Base-by-base conservation (phyloP, 2,888 invertebrate species). In the Hybos culiciformis region DNA sequence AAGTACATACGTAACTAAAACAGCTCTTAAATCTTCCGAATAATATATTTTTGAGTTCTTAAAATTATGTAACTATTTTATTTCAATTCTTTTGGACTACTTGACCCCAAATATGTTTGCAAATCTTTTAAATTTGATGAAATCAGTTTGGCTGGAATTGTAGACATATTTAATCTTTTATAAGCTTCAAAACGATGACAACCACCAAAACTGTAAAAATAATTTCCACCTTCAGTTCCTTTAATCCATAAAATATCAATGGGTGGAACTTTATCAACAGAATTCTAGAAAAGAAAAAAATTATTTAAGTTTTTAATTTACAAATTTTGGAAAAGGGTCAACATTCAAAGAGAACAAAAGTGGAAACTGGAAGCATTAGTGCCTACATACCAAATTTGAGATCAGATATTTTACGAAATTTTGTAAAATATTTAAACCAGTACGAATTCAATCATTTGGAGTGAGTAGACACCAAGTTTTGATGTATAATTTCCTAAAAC, bases 141-240 rank as follows among this genome's bases (percentile, higher is more conserved):
- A 20, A 91, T 73, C n/a, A 91, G 67, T 68, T 88, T 90, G 18
- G 81, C 86, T 50, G 74, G 79, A 49, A 90, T 83, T 11, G 79
- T 80, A 18, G 71, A 66, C 36, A 72, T 66, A 42, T 77, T 70
- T 6, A 90, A 70, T 31, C 80, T 70, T 55, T 80, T 75, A 62
- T 85, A 79, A 0, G 90, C 90, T 41, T 80, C 81, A 62, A 76
- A 90, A 33, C 90, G 74, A 67, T 90, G 88, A 60, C 88, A 90
- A n/a, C 88, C 90, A 21, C 90, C 88, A 64, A 90, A 90, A 48
- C 87, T 86, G 59, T 84, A 90, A 64, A 79, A 90, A 62, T 90
- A 90, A 66, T 90, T 73, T 2, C 88, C 88, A 14, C 88, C 88
- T 61, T 83, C 71, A 5, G 72, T 68, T 1, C 88, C 90, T 50